Evolutionary conservation across 2,113 vertebrate genomes (phyloP), one percentile per base, ranked within the genome.

Genomic region (Galeopterus variegatus): DNA sequence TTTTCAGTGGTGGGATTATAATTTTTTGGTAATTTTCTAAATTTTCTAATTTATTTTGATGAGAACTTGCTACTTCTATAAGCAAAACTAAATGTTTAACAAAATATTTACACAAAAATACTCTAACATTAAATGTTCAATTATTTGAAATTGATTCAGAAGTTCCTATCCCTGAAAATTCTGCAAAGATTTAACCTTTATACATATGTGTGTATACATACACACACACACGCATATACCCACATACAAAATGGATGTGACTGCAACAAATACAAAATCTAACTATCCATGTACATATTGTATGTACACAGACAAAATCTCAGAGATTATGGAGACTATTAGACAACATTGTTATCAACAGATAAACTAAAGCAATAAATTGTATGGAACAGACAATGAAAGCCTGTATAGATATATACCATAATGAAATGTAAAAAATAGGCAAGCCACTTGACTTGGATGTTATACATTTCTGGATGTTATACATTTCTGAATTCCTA

Each of bases 41-140:
- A 69, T 36, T 95, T 90, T 56, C 17, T 33, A 64, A 48, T 69
- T 82, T 77, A 26, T 95, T 82, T 89, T n/a, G 24, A 81, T 67
- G 41, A 77, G 14, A 89, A 58, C 41, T 88, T 88, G 19, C 41
- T 76, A 41, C 17, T 79, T 60, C 58, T 50, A 60, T 21, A 36
- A 72, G 24, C 23, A 87, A 95, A 83, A 58, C 24, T 5, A 77
- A 58, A 48, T 15, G 1, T 73, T 60, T 41, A 6, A 75, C 3
- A 80, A 81, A 70, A 77, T 83, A 76, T 72, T 80, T 91, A 83
- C 8, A 88, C 19, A 88, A 31, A 50, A 17, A n/a, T 52, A 70
- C 69, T 70, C 33, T 70, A 9, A 41, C 4, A 21, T 41, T 19
- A 70, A 80, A 65, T 86, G n/a, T 33, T 73, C 4, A 54, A 70